Evolutionary conservation across 2,113 vertebrate genomes (phyloP).

Genomic region (Ptilonorhynchus violaceus): DNA sequence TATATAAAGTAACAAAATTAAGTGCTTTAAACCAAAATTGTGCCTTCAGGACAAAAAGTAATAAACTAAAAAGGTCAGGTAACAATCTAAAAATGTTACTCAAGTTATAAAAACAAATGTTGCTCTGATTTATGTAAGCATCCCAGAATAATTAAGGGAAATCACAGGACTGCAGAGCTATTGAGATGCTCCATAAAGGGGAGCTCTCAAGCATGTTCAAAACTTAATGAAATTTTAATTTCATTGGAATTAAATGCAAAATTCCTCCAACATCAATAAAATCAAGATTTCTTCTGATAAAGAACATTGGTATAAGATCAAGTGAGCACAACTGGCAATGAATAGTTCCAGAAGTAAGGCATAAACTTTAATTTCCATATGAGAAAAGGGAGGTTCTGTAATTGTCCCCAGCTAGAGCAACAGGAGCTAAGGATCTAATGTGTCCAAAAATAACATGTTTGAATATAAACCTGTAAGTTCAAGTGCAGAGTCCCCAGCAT

Average conservation of each 20-base stretch:
- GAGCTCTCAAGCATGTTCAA: neutral
- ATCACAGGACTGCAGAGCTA: neutral
- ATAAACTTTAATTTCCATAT: neutral
- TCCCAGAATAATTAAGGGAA: neutral
- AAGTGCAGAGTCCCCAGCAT: neutral
- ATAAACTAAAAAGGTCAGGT: neutral
- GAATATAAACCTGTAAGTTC: neutral
- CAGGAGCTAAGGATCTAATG: neutral
- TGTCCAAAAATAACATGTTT: neutral
- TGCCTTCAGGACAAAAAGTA: neutral
- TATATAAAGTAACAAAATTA: neutral
- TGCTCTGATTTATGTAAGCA: neutral
- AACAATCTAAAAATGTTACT: neutral
- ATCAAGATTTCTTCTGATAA: neutral
- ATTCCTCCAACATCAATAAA: neutral
- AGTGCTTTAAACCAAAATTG: neutral
- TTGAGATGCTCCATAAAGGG: neutral
- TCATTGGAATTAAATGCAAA: neutral
- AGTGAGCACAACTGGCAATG: neutral
- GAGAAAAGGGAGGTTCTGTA: neutral
- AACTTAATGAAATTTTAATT: neutral
- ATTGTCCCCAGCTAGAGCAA: neutral
- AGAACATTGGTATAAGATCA: neutral
- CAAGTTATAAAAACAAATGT: neutral
- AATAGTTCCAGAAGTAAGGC: neutral